Evolutionary conservation across 2,888 invertebrate genomes (phyloP), one percentile per base, ranked within the genome.

Genomic region (Eupithecia inturbata): DNA sequence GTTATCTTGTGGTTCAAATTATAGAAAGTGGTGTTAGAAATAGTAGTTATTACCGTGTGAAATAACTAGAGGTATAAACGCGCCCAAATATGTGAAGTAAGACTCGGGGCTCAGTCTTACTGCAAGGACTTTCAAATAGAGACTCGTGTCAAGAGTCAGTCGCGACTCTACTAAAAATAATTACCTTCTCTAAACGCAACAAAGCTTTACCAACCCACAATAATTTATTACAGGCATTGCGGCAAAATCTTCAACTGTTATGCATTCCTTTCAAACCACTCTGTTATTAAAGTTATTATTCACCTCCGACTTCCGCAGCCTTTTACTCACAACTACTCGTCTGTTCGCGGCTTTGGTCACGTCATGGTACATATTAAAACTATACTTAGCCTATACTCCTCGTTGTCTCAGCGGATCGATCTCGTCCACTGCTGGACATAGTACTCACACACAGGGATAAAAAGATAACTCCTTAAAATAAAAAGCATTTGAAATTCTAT

Each of bases 171-270:
- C 19, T 6, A 45, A 19, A 45, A 45, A 19, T 45, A 6, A 5
- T 16, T 16, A 16, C 41, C 5, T 19, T 19, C 16, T 45, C 19
- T 45, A 19, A 45, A 45, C 19, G 1, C 45, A 45, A 45, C 19
- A 49, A 45, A 19, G n/a, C 49, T n/a, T 49, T 3, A n/a, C 49
- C 9, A 53, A 10, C 53, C 22, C n/a, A 28, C 28, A 5, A 49
- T n/a, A 49, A 60, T 28, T 26, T 57, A 28, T 26, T 6, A 60
- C 5, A 28, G 28, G 60, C 39, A 66, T 66, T 66, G 66, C 66
- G 66, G 28, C 60, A 28, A 60, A 60, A 14, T 6, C 60, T 6
- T 60, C 28, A 28, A 60, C 16, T 60, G 3, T 28, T 9, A 28
- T 22, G 3, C 53, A 22, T 53, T 22, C 53, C 60, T 16, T 60